Percentiles rank a stretch among this genome's conserved stretches.
phyloP scores from a whole-genome alignment of 2,113 vertebrate species.

The Oreotrochilus melanogaster region DNA sequence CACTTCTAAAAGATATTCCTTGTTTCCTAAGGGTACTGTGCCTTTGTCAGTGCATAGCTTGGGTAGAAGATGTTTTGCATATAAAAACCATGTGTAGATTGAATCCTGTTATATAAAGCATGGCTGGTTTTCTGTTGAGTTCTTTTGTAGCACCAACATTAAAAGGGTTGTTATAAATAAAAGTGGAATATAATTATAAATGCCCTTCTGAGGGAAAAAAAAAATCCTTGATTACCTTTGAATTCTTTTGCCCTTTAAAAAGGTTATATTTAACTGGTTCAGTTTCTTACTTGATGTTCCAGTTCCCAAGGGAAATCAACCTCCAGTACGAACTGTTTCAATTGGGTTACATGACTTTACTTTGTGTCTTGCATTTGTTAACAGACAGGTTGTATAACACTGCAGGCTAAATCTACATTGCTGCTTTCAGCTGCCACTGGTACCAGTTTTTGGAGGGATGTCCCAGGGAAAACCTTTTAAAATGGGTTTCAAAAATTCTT shows the following conservation, averaged over 20 bases:
- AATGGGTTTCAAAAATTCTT: background rate
- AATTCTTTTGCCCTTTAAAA: constrained; percentile 78
- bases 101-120: constrained; percentile 62
- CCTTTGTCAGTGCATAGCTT: constrained; percentile 36
- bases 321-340: constrained; percentile 71
- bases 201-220: constrained; percentile 62
- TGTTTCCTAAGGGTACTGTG: constrained; percentile 47
- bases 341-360: constrained; percentile 76
- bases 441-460: background rate
- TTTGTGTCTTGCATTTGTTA: constrained; percentile 76
- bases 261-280: constrained; percentile 77
- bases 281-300: constrained; percentile 76
- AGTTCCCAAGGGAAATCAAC: constrained; percentile 77
- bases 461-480: too few species aligned
- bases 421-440: constrained; percentile 9
- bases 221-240: constrained; percentile 75
- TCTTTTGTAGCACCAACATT: constrained; percentile 74
- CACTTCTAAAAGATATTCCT: constrained; percentile 30
- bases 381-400: constrained; percentile 72
- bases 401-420: constrained; percentile 59
- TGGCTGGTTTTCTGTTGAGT: constrained; percentile 58
- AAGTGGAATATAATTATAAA: constrained; percentile 78
- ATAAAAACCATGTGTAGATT: constrained; percentile 60
- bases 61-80: constrained; percentile 56
- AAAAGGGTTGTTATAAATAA: constrained; percentile 76